These are phyloP conservation scores for Champsocephalus gunnari DNA, from an alignment of 2,797 vertebrate species.

Conservation along the genomic window DNA sequence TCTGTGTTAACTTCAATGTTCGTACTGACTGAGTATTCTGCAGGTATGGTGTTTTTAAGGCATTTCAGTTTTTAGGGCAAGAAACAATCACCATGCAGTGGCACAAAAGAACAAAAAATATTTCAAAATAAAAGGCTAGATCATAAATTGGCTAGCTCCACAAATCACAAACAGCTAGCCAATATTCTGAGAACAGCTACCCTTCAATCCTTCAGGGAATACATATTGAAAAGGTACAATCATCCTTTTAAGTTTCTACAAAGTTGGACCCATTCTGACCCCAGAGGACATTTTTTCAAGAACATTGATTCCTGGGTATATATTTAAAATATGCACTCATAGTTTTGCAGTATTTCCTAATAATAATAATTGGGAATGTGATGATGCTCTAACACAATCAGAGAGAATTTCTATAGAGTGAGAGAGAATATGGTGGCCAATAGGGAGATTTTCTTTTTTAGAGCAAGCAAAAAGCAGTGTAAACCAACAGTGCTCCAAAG, in stretches of 20 bases:
- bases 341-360: background rate
- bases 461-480: background rate
- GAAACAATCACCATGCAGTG: constrained; percentile 12
- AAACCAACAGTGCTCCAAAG: background rate
- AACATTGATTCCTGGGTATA: background rate
- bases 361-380: background rate
- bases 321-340: background rate
- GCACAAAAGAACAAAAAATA: constrained; percentile 21
- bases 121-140: constrained; percentile 13
- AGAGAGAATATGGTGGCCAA: background rate
- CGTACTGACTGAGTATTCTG: constrained; percentile 61
- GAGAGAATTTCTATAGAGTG: background rate
- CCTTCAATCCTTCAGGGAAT: constrained; percentile 9
- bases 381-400: constrained; percentile 1
- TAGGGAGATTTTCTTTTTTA: constrained; percentile 4
- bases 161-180: background rate
- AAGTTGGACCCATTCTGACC: background rate
- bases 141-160: background rate
- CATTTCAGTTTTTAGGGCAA: constrained; percentile 27
- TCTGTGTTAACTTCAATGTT: constrained; percentile 55
- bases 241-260: constrained; percentile 8
- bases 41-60: constrained; percentile 38
- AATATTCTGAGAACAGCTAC: constrained; percentile 5
- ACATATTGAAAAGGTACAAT: background rate
- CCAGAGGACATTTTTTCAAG: background rate